Evolutionary conservation across 2,888 invertebrate genomes (phyloP).

Genomic region (Epinotia nisella): DNA sequence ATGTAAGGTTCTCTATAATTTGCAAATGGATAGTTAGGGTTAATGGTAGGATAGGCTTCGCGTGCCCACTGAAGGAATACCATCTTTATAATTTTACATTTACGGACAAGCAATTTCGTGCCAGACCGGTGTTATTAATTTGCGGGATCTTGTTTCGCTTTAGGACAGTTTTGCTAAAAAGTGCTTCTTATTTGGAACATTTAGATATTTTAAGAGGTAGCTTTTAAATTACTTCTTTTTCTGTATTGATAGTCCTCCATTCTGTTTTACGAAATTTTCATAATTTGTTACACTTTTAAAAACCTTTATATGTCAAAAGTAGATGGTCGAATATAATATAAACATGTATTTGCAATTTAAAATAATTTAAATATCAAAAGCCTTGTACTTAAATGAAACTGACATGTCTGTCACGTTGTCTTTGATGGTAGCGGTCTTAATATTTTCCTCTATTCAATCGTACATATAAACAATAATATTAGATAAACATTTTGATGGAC

Average conservation of each 20-base stretch:
- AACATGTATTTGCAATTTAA: too few relatives aligned
- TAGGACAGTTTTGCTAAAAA: neutral
- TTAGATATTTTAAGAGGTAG: neutral
- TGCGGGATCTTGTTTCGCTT: neutral
- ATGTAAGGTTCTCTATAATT: slow-evolving; percentile 8
- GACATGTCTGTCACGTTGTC: slow-evolving; percentile 2
- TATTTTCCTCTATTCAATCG: neutral
- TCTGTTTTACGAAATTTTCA: too few relatives aligned
- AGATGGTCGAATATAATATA: neutral
- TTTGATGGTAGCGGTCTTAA: neutral
- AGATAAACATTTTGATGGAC: slow-evolving; percentile 34
- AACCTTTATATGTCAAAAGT: neutral
- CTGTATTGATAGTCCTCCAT: too few relatives aligned
- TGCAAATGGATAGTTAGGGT: slow-evolving; percentile 3
- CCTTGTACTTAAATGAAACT: neutral
- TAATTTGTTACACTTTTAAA: too few relatives aligned
- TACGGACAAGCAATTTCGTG: neutral
- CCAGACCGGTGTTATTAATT: neutral
- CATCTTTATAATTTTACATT: neutral
- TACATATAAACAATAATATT: slow-evolving; percentile 24
- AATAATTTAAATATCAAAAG: too few relatives aligned
- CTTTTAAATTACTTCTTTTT: too few relatives aligned
- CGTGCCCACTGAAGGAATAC: neutral
- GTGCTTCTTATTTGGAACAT: neutral
- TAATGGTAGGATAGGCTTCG: neutral